Base-by-base conservation (phyloP, 2,888 invertebrate genomes). In the Crioceris asparagi region DNA sequence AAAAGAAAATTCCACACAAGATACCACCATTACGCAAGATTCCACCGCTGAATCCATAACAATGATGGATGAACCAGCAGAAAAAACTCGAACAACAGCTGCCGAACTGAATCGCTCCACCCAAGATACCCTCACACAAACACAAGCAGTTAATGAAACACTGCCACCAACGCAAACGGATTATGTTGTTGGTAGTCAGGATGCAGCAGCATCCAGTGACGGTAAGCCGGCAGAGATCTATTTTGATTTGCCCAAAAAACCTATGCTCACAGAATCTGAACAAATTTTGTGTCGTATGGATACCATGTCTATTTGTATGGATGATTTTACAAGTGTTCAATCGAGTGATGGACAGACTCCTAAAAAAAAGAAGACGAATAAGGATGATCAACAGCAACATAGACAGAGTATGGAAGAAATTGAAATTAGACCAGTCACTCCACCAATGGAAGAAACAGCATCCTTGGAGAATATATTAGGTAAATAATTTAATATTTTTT, bases 281-380 rank as follows among this genome's bases (percentile, higher is more conserved):
- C 56, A 63, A 34, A 46, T 49, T 10, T 47, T 54, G 16, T 48
- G 50, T 29, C 45, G 44, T 30, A 52, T 53, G 50, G 57, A 57
- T 19, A 60, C 60, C 3, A 51, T 53, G 38, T 49, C 55, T 5
- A 36, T 45, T 29, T 46, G 46, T 25, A 11, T 25, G 3, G 25
- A 25, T 25, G n/a, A n/a, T n/a, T n/a, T n/a, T n/a, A n/a, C n/a
- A n/a, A n/a, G n/a, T n/a, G n/a, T n/a, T n/a, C n/a, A n/a, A n/a
- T n/a, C n/a, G n/a, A n/a, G n/a, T n/a, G n/a, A n/a, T n/a, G n/a
- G n/a, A n/a, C n/a, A n/a, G n/a, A n/a, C n/a, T n/a, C n/a, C n/a
- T n/a, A 25, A 27, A 15, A 27, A 12, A 27, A 14, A 14, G 6
- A 25, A 25, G 11, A 4, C 25, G 25, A 11, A 25, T 25, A 4